phyloP scores from a whole-genome alignment of 2,113 vertebrate genomes.

The Bos taurus region DNA sequence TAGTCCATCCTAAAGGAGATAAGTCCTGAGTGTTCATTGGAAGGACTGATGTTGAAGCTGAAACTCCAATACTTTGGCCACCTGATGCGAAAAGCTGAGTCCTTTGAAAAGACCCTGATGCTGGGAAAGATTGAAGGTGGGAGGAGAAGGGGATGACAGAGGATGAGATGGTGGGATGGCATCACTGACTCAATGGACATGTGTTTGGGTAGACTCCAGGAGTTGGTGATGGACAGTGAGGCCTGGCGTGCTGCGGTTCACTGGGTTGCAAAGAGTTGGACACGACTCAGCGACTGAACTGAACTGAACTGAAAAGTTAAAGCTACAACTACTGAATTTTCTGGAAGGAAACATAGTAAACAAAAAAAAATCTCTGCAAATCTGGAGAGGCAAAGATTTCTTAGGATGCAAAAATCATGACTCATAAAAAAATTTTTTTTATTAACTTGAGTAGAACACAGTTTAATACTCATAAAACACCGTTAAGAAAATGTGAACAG shows the following conservation, averaged over 20 bases:
- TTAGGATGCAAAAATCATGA: neutral
- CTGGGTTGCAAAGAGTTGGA: neutral
- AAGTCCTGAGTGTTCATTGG: neutral
- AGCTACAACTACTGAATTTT: neutral
- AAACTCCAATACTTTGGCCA: neutral
- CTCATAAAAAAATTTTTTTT: neutral
- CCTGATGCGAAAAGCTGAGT: neutral
- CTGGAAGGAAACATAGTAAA: neutral
- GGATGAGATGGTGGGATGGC: neutral
- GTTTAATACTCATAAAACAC: neutral
- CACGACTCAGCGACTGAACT: neutral
- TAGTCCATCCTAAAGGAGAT: neutral
- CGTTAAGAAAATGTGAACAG: neutral
- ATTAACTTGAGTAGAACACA: neutral
- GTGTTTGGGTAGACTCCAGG: rapidly evolving
- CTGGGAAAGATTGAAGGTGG: neutral
- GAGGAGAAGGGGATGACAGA: neutral
- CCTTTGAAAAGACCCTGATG: neutral
- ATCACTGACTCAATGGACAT: neutral
- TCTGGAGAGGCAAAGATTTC: neutral
- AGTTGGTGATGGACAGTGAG: neutral
- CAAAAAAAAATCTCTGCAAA: neutral
- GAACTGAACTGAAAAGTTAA: neutral
- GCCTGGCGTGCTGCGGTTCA: neutral
- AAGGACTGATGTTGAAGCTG: neutral